phyloP scores from a whole-genome alignment of 1,140 invertebrate species.

The Cydia pomonella region DNA sequence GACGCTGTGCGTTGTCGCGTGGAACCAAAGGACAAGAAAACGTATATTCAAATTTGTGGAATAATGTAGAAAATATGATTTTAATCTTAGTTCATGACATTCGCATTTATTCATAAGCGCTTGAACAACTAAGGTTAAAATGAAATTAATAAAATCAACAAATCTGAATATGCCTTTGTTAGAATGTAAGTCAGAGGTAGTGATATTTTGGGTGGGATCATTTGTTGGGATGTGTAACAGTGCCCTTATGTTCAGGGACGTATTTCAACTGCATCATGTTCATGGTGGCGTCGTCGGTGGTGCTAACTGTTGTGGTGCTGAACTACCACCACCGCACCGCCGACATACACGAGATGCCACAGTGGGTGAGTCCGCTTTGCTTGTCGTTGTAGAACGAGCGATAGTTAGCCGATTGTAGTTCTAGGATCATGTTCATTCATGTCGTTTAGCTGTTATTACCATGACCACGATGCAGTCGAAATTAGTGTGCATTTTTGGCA shows the following conservation, averaged over 20 bases:
- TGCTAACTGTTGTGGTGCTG: constrained; percentile 97
- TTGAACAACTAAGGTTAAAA: too few species aligned
- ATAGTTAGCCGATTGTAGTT: not conserved
- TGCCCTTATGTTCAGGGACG: constrained; percentile 86
- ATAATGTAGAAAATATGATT: not conserved
- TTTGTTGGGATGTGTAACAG: constrained; percentile 18
- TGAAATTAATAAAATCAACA: not conserved
- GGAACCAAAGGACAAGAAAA: not conserved
- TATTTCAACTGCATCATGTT: constrained; percentile 99
- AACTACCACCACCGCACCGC: constrained; percentile 99
- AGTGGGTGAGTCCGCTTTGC: constrained; percentile 88
- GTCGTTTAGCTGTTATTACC: not conserved
- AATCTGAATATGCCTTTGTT: not conserved
- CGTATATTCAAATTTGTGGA: not conserved
- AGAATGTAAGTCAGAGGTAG: not conserved
- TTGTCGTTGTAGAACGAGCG: not conserved
- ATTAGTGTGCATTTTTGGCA: constrained; percentile 6
- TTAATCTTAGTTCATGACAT: not conserved
- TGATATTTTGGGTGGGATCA: not conserved
- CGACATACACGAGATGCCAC: constrained; percentile 98
- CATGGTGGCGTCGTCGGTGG: constrained; percentile 99
- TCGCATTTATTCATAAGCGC: too few species aligned
- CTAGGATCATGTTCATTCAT: constrained; percentile 13
- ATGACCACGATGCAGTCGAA: constrained; percentile 15
- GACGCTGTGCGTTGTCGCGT: not conserved